Evolutionary conservation across 2,797 vertebrate species (phyloP), one percentile per base, ranked within the genome.

Genomic region (Hozukius guyotensis): DNA sequence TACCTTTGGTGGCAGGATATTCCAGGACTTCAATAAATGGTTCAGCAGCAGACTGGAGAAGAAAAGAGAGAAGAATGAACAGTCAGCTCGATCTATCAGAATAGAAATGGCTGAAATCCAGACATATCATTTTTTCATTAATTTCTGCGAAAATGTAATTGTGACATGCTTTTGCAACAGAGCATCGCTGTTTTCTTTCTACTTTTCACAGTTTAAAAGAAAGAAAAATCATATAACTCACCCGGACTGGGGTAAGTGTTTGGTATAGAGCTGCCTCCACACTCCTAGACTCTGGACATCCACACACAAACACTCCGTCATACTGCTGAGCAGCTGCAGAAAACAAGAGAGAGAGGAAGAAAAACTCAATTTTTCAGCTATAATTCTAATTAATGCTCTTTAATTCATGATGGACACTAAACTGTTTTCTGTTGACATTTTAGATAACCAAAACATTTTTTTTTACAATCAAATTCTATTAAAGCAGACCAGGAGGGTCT

Each of bases 241-340:
- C 98, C 97, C 97, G 89, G 98, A 99, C 89, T 99, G 98, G 2
- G 97, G 85, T 18, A 99, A 92, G 81, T 99, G 98, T 89, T 98
- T 99, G 36, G 95, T 97, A 86, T 99, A 99, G 12, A 99, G 96
- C 91, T 99, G 98, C 88, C 96, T 95, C 98, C 98, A 99, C 64
- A 99, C 97, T 0, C 95, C 96, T 63, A 97, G 94, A 90, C 96
- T 98, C 89, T 98, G 96, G 0, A 96, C 94, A 52, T 99, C 98
- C 78, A 96, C 92, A 34, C 91, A 96, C 90, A 99, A 93, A 90
- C 98, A 99, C 89, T 98, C 96, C 0, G 94, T 97, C 95, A 99
- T 93, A 86, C 97, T 97, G 89, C 66, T 92, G 67, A 99, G 96
- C 78, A 99, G 95, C 98, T 99, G 75, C 27, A 86, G 20, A 13